A percentile compares a stretch with the other conserved stretches of the same genome.
Conservation (phyloP, 2,888 invertebrate genomes). For the Tetheella fluctuosa region DNA sequence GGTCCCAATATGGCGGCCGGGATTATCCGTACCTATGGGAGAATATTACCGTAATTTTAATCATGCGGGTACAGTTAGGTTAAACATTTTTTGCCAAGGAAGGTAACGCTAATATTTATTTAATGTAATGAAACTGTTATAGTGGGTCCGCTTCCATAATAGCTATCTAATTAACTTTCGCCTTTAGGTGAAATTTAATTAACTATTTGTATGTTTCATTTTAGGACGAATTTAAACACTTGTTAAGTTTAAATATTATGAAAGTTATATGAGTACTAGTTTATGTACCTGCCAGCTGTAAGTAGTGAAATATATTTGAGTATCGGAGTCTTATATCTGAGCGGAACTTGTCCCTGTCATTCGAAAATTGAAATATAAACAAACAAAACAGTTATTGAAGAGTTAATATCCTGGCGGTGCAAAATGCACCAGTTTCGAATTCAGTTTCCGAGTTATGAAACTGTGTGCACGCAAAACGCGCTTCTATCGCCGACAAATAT, state of each 20-base stretch:
- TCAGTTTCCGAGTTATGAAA: conserved; percentile 30
- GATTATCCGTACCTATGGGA: conserved; percentile 17
- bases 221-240: background rate
- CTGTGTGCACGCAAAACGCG: conserved; percentile 30
- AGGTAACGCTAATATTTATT: conserved; percentile 10
- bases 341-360: background rate
- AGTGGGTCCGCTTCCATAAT: background rate
- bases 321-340: background rate
- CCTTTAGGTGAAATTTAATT: background rate
- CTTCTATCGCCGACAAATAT: conserved; percentile 45
- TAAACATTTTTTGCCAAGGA: background rate
- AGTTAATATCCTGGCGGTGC: conserved; percentile 50
- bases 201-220: background rate
- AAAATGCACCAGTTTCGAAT: conserved; percentile 26
- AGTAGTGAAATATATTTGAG: background rate
- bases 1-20: conserved; percentile 20
- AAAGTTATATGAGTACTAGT: background rate
- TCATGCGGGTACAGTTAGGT: conserved; percentile 17
- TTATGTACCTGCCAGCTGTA: background rate
- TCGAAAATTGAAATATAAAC: conserved; percentile 5
- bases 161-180: background rate
- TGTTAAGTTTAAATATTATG: background rate
- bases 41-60: conserved; percentile 34
- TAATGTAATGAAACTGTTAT: background rate
- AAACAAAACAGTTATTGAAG: conserved; percentile 43